phyloP scores from a whole-genome alignment of 2,113 vertebrate species.

The Siphamia tubifer region DNA sequence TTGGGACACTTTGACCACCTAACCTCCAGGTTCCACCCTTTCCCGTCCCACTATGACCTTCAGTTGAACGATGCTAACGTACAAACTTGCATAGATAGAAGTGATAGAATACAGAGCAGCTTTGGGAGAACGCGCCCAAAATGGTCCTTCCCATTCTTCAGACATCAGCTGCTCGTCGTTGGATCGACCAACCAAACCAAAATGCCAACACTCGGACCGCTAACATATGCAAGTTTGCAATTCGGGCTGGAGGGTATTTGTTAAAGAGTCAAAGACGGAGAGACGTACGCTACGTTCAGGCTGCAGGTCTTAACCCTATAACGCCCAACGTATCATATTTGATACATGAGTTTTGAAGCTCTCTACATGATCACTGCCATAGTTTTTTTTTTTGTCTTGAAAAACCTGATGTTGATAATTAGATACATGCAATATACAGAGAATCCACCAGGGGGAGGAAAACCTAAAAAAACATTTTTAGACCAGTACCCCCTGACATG shows the following conservation, averaged over 20 bases:
- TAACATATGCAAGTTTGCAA: conserved; percentile 72
- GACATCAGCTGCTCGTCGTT: conserved; percentile 48
- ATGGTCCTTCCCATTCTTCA: conserved; percentile 34
- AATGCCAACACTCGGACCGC: conserved; percentile 45
- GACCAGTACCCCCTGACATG: too few relatives aligned
- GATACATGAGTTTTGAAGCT: too few relatives aligned
- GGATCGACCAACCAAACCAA: conserved; percentile 32
- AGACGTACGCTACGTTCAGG: too few relatives aligned
- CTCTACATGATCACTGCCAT: too few relatives aligned
- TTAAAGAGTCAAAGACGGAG: conserved; percentile 12
- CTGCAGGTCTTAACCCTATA: too few relatives aligned
- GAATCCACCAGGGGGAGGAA: too few relatives aligned
- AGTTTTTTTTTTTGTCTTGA: too few relatives aligned
- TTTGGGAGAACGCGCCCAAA: conserved; percentile 33
- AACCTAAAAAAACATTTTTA: too few relatives aligned
- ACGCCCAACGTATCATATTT: too few relatives aligned
- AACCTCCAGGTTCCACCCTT: background rate
- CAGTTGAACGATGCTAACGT: conserved; percentile 46
- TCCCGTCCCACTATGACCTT: background rate
- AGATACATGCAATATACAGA: too few relatives aligned
- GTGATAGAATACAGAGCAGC: conserved; percentile 67
- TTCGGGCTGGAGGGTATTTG: conserved; percentile 9
- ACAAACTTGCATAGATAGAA: conserved; percentile 81
- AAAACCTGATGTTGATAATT: too few relatives aligned
- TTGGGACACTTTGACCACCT: conserved; percentile 16